Conservation (phyloP, 2,113 vertebrate genomes). For the Planiliza haematocheilus region DNA sequence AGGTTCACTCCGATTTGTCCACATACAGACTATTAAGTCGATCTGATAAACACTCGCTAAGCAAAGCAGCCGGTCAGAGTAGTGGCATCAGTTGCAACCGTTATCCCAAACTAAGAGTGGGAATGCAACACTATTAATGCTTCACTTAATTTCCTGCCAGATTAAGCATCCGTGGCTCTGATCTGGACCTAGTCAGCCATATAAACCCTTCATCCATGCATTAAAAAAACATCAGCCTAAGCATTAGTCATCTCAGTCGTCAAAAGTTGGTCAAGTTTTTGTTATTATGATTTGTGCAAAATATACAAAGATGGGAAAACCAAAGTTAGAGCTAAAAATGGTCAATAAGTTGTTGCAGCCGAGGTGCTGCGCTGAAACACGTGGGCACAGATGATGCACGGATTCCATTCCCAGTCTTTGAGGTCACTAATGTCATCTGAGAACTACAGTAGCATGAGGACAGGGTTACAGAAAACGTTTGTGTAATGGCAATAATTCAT, state of each 20-base stretch:
- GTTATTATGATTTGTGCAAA: background rate
- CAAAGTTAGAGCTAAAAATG: background rate
- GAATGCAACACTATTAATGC: constrained; percentile 4
- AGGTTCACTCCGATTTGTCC: background rate
- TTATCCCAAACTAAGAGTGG: background rate
- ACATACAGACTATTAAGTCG: background rate
- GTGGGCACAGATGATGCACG: constrained; percentile 16
- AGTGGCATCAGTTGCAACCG: constrained; percentile 6
- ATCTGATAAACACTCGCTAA: constrained; percentile 4
- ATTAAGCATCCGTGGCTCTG: constrained; percentile 34
- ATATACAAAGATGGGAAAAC: background rate
- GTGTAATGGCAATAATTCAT: constrained; percentile 44
- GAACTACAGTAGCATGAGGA: constrained; percentile 17
- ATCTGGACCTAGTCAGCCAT: constrained; percentile 34
- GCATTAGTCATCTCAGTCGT: background rate
- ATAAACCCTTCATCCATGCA: constrained; percentile 24
- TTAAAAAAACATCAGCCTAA: background rate
- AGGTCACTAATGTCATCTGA: constrained; percentile 49
- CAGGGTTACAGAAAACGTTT: constrained; percentile 46
- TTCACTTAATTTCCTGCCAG: constrained; percentile 24
- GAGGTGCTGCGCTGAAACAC: too few species aligned
- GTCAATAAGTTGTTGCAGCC: background rate
- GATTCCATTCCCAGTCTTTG: constrained; percentile 17
- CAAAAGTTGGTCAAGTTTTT: background rate
- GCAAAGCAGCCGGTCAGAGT: constrained; percentile 6